Evolutionary conservation across 2,113 vertebrate genomes (phyloP).

Genomic region (Macrotis lagotis): DNA sequence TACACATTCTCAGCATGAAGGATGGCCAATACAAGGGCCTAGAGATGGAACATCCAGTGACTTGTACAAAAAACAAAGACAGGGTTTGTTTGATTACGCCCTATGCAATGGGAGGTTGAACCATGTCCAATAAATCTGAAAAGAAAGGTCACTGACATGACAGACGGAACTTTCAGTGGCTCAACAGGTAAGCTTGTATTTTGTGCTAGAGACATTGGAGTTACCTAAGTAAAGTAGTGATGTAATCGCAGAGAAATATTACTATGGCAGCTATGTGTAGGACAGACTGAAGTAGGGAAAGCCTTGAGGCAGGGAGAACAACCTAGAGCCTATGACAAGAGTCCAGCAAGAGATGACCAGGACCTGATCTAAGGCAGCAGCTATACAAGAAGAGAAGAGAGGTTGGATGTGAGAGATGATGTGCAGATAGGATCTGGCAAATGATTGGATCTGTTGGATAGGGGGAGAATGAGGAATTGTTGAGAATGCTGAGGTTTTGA

Average conservation of each 20-base stretch:
- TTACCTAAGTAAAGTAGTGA: not conserved
- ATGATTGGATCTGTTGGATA: not conserved
- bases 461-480: not conserved
- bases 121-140: not conserved
- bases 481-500: not conserved
- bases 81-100: not conserved
- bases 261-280: not conserved
- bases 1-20: not conserved
- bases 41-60: not conserved
- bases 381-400: not conserved
- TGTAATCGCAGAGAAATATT: not conserved
- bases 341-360: not conserved
- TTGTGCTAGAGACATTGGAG: not conserved
- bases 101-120: not conserved
- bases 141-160: not conserved
- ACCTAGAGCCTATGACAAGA: not conserved
- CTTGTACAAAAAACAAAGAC: not conserved
- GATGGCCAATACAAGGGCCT: not conserved
- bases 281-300: not conserved
- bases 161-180: not conserved
- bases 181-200: not conserved
- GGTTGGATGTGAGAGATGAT: not conserved
- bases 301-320: not conserved
- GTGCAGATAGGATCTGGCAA: not conserved
- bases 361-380: not conserved